A percentile compares a stretch with the other conserved stretches of the same genome.
These are phyloP conservation scores for Lacanobia oleracea DNA, from an alignment of 2,888 invertebrate genomes.

Conservation along the genomic window DNA sequence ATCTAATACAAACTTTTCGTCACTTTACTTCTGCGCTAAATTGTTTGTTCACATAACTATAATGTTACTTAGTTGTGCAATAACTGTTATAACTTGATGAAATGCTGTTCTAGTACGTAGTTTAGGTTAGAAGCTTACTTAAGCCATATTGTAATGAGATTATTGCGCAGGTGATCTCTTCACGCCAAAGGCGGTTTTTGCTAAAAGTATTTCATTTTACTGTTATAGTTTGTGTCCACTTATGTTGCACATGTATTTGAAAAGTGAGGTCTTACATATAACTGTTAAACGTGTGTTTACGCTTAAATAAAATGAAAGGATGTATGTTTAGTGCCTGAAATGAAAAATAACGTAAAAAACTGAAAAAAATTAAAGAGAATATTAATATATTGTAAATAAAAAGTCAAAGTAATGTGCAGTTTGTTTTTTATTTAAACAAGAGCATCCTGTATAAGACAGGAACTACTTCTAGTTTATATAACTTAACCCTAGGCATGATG, in stretches of 20 bases:
- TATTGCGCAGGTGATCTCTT: conserved; percentile 82
- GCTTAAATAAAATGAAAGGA: conserved; percentile 73
- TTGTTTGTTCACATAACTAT: conserved; percentile 62
- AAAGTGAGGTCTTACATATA: conserved; percentile 83
- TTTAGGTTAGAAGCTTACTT: conserved; percentile 73
- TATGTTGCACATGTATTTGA: conserved; percentile 68
- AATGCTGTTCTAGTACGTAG: conserved; percentile 71
- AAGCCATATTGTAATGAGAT: conserved; percentile 83
- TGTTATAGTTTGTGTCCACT: conserved; percentile 68
- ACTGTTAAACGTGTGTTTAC: conserved; percentile 75
- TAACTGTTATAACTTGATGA: conserved; percentile 69
- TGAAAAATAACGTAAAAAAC: conserved; percentile 79
- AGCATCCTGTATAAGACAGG: neutral
- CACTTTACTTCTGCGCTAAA: conserved; percentile 58
- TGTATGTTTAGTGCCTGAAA: conserved; percentile 86
- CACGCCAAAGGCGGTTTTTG: conserved; percentile 81
- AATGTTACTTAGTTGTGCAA: conserved; percentile 74
- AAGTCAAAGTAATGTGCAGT: conserved; percentile 76
- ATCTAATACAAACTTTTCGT: conserved; percentile 23
- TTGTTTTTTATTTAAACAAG: conserved; percentile 56
- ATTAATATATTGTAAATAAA: conserved; percentile 91
- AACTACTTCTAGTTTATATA: too few relatives aligned
- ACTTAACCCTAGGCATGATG: neutral
- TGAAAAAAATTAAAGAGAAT: conserved; percentile 83
- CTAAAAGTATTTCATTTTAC: conserved; percentile 75